phyloP scores from a whole-genome alignment of 2,113 vertebrate genomes.

The Apeltes quadracus region DNA sequence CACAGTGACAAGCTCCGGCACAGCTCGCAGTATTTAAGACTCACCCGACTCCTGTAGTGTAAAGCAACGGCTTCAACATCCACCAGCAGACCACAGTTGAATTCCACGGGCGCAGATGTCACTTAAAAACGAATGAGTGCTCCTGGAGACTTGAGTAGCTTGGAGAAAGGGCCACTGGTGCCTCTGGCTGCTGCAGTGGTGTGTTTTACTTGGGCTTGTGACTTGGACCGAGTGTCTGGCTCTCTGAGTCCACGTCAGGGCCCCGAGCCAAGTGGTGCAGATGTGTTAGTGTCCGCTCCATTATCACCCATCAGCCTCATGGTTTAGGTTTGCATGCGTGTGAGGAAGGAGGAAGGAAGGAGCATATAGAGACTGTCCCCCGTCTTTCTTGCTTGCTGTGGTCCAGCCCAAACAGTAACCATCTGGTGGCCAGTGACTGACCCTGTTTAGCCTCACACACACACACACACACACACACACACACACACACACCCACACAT shows the following conservation, averaged over 20 bases:
- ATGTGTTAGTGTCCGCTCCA: constrained; percentile 75
- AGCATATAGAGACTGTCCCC: constrained; percentile 63
- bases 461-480: constrained; percentile 34
- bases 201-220: constrained; percentile 64
- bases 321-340: constrained; percentile 52
- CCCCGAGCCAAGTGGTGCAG: constrained; percentile 68
- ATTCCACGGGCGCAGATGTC: constrained; percentile 66
- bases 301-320: constrained; percentile 70
- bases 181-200: constrained; percentile 56
- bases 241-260: constrained; percentile 57
- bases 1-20: constrained; percentile 73
- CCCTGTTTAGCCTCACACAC: constrained; percentile 60
- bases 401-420: constrained; percentile 80
- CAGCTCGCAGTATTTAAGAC: constrained; percentile 62
- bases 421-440: constrained; percentile 82
- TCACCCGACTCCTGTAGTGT: constrained; percentile 38
- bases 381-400: constrained; percentile 55
- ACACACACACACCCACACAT: constrained; percentile 34
- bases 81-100: constrained; percentile 56
- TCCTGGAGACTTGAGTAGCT: constrained; percentile 51
- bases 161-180: constrained; percentile 54
- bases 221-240: constrained; percentile 65
- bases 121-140: constrained; percentile 58
- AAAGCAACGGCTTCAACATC: constrained; percentile 51
- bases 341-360: constrained; percentile 12